Evolutionary conservation across 2,797 vertebrate genomes (phyloP), one percentile per base, ranked within the genome.

Genomic region (Sebastolobus alascanus): DNA sequence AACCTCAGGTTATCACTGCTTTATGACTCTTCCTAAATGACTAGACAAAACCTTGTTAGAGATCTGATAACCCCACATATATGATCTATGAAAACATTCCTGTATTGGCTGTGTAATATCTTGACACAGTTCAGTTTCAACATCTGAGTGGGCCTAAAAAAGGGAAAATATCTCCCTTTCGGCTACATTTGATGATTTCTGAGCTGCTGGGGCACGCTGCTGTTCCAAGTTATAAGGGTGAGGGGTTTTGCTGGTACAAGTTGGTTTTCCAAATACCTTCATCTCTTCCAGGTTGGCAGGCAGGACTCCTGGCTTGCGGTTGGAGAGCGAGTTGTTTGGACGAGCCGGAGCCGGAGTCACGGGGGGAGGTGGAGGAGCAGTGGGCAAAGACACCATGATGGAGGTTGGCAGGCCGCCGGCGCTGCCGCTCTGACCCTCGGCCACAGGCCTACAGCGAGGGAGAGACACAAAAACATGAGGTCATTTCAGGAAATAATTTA

Each of bases 201-300:
- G 22, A 18, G 50, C 40, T 55, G 55, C 43, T 52, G 31, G 31
- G 8, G 1, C 7, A 22, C 1, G 25, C 40, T 25, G 25, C 22
- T 37, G 52, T 22, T 66, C 6, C 18, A 38, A 56, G 46, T 20
- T 50, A 31, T 33, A 29, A 11, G 27, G 52, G 6, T 18, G 12
- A 72, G 22, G 20, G 25, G 35, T 43, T 56, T 56, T 58, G 46
- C 35, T 18, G 3, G 40, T 31, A 40, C 25, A 61, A 25, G 16
- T 12, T 20, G 55, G 29, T 63, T 77, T 77, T 79, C 11, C 20
- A 74, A 66, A 82, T 95, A 99, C 98, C 98, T 99, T 99, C 95
- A 99, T 95, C 85, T 99, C 98, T 52, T 99, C 98, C 95, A 99
- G 82, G 91, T 97, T 99, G 37, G 97, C 92, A 9, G 98, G 98